Evolutionary conservation across 2,113 vertebrate species (phyloP).

Genomic region (Sylvietta virens): DNA sequence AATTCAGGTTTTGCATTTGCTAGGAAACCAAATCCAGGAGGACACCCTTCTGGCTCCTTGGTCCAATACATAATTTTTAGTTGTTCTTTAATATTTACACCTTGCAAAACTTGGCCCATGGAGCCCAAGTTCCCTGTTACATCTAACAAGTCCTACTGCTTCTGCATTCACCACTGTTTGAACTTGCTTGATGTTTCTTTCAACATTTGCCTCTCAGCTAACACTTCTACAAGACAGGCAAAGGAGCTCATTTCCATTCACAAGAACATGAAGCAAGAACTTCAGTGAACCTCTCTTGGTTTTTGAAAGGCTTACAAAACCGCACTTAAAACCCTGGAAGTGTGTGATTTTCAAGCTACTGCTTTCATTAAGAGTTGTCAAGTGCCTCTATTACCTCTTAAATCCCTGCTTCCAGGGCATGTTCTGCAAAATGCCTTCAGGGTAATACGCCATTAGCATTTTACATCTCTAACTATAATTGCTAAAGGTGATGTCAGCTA

Average conservation of each 20-base stretch:
- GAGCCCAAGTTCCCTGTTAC: not conserved
- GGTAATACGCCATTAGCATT: not conserved
- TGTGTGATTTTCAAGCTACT: not conserved
- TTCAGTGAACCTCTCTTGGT: not conserved
- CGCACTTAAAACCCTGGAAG: not conserved
- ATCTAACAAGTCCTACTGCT: not conserved
- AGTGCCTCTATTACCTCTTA: not conserved
- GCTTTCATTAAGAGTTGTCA: not conserved
- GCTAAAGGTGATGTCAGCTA: not conserved
- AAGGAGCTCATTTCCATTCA: not conserved
- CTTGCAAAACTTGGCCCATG: not conserved
- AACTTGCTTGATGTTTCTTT: not conserved
- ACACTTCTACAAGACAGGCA: not conserved
- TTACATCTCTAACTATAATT: not conserved
- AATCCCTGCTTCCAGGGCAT: not conserved
- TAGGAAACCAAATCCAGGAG: not conserved
- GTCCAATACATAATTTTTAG: not conserved
- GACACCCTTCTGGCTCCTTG: not conserved
- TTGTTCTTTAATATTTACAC: not conserved
- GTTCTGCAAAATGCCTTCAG: not conserved
- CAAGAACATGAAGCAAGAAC: not conserved
- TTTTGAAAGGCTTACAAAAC: not conserved
- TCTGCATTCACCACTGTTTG: not conserved
- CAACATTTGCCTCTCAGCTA: not conserved
- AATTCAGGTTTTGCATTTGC: not conserved